Evolutionary conservation across 2,113 vertebrate species (phyloP), one percentile per base, ranked within the genome.

Genomic region (Cyanoramphus novaezelandiae): DNA sequence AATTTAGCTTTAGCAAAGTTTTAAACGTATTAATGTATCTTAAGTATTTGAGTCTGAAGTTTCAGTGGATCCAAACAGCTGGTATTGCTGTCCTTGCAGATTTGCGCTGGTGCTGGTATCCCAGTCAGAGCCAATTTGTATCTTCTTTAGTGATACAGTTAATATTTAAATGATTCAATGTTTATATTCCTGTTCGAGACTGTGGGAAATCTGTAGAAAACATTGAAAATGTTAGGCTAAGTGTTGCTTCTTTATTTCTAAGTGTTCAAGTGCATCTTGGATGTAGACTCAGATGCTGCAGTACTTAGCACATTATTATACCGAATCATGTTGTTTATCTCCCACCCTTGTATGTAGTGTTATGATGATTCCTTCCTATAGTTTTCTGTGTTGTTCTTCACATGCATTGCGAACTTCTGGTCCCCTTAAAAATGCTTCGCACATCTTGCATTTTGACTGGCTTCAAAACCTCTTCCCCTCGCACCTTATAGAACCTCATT

Each of bases 161-260:
- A 63, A 69, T 63, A 86, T 41, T 72, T 33, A 86, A 39, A 29
- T 46, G 3, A 87, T 39, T 60, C 20, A n/a, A 64, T 9, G 4
- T 69, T 87, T 64, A 3, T 68, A 55, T 37, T 79, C 27, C 43
- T 78, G 55, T 12, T 43, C 1, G 16, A 1, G 5, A 3, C 4
- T 3, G 7, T 0, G 1, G 4, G 7, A 9, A 49, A 49, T 49
- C 3, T 0, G 12, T 55, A 79, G 69, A 72, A 72, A 76, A 2
- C 31, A 31, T 27, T 47, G 35, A 37, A 75, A 93, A 64, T 20
- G 4, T 93, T 57, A 44, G 20, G 4, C 18, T 39, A 46, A 77
- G n/a, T 23, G 29, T 47, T 43, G 14, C 23, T 75, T 81, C 23
- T 92, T 80, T 37, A 31, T 82, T 88, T 78, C 65, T 49, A 41